Percentiles rank a stretch among this genome's conserved stretches.
Conservation (phyloP, 2,797 vertebrate species). For the Botia kubotai region DNA sequence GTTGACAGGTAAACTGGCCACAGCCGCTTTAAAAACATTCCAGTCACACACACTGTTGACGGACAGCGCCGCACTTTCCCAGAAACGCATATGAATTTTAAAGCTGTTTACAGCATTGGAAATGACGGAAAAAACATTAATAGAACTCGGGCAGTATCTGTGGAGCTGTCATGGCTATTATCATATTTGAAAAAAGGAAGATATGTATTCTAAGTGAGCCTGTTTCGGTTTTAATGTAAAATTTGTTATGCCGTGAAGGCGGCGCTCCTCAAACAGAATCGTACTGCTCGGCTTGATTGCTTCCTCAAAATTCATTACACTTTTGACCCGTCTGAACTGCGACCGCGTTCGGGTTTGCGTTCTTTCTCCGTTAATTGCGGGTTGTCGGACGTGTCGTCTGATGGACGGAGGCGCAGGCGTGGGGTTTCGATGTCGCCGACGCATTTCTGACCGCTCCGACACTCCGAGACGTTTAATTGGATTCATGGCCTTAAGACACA, state of each 20-base stretch:
- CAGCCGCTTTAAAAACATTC: conserved; percentile 16
- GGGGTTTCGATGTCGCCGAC: not conserved
- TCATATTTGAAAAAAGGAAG: conserved; percentile 38
- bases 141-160: conserved; percentile 21
- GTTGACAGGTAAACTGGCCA: not conserved
- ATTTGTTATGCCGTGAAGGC: conserved; percentile 53
- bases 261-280: conserved; percentile 60
- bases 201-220: conserved; percentile 39
- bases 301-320: conserved; percentile 71
- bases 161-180: conserved; percentile 25
- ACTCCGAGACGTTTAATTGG: conserved; percentile 49
- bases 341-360: conserved; percentile 56
- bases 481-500: conserved; percentile 57
- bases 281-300: conserved; percentile 68
- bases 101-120: conserved; percentile 12
- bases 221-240: conserved; percentile 52
- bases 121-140: conserved; percentile 11
- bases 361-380: conserved; percentile 53
- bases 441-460: conserved; percentile 37
- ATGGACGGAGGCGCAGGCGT: conserved; percentile 31
- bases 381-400: conserved; percentile 40
- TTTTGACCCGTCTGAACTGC: conserved; percentile 70
- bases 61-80: conserved; percentile 18
- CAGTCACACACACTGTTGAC: conserved; percentile 13
- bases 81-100: conserved; percentile 29